These are phyloP conservation scores for Coccyzus lansbergi DNA, from an alignment of 2,797 vertebrate species.

Conservation along the genomic window DNA sequence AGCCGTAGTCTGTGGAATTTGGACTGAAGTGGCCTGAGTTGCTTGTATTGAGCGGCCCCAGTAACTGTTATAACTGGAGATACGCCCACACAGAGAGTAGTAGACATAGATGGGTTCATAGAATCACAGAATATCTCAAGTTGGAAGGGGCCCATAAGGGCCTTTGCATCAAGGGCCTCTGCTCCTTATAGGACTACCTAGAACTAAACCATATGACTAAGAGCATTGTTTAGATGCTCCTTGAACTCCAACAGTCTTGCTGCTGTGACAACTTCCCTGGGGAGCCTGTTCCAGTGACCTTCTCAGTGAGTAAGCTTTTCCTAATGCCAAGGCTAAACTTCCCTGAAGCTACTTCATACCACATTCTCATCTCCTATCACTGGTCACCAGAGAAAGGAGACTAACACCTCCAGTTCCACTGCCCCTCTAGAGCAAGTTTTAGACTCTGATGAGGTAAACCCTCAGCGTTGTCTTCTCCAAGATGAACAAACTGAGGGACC, in stretches of 20 bases:
- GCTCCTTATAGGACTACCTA: not conserved
- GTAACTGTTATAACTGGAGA: not conserved
- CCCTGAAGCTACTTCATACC: not conserved
- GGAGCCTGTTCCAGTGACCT: not conserved
- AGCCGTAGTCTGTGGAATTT: not conserved
- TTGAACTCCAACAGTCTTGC: not conserved
- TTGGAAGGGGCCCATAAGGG: not conserved
- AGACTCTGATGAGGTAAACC: too few relatives aligned
- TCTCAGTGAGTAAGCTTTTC: not conserved
- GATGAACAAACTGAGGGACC: too few relatives aligned
- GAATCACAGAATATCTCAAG: not conserved
- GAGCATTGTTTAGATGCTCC: not conserved
- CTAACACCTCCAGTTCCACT: not conserved
- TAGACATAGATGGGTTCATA: not conserved
- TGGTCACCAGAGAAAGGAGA: not conserved
- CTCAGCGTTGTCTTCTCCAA: too few relatives aligned
- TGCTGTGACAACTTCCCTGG: not conserved
- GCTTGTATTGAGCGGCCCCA: not conserved
- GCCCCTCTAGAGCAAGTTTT: not conserved
- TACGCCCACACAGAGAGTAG: not conserved
- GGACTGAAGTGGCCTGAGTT: not conserved
- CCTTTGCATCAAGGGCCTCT: not conserved
- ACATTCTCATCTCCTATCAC: accelerated
- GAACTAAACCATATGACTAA: not conserved
- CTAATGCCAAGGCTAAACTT: not conserved